A percentile compares a stretch with the other conserved stretches of the same genome.
Conservation (phyloP, 2,888 invertebrate species). For the Baronia brevicornis region DNA sequence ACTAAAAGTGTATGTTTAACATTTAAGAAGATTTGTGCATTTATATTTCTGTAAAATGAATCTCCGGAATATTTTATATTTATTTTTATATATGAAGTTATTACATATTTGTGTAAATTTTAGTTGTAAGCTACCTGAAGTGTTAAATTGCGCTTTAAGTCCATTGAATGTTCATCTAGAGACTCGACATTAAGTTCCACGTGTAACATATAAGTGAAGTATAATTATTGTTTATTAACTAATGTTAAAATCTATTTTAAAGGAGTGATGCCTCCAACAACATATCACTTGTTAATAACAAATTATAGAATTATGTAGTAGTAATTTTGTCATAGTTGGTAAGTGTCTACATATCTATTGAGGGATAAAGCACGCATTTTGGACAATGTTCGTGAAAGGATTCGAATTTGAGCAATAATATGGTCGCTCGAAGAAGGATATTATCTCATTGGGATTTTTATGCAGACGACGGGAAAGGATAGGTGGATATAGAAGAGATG, state of each 20-base stretch:
- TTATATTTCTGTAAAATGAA: constrained; percentile 46
- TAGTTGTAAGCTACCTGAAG: constrained; percentile 66
- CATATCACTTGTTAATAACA: constrained; percentile 75
- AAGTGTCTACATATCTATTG: constrained; percentile 63
- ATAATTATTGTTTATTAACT: constrained; percentile 46
- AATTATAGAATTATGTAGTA: constrained; percentile 62
- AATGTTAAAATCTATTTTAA: constrained; percentile 54
- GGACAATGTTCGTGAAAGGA: neutral
- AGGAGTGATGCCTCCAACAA: constrained; percentile 68
- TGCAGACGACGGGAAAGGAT: too few relatives aligned
- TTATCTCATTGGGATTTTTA: too few relatives aligned
- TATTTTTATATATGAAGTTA: constrained; percentile 54
- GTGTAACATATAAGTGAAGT: constrained; percentile 45
- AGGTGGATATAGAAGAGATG: constrained; percentile 11
- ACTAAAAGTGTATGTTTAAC: constrained; percentile 28
- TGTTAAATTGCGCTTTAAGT: constrained; percentile 63
- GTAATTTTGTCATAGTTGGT: constrained; percentile 61
- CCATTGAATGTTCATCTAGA: constrained; percentile 48
- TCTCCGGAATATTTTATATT: constrained; percentile 51
- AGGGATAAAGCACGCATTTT: constrained; percentile 21
- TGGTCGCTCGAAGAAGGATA: too few relatives aligned
- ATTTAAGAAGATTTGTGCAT: constrained; percentile 27
- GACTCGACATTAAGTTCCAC: constrained; percentile 34
- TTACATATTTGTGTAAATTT: constrained; percentile 40
- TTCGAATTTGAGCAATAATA: too few relatives aligned